Conservation (phyloP, 2,797 vertebrate genomes). For the Sus cebifrons region DNA sequence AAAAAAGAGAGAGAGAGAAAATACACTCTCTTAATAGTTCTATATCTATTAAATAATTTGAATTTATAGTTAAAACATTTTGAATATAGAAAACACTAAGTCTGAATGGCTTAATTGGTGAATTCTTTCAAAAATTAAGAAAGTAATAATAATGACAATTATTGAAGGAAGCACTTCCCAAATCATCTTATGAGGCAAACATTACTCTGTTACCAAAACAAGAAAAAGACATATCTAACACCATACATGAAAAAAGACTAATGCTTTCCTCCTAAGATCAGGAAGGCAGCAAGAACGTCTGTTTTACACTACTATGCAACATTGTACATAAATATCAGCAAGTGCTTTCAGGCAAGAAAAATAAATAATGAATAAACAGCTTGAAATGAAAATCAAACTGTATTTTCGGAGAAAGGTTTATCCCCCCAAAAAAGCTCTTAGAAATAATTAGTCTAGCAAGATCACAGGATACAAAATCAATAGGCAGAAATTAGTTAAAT, state of each 20-base stretch:
- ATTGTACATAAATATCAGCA: not conserved
- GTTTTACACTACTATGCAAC: not conserved
- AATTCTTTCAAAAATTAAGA: not conserved
- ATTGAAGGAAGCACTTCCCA: not conserved
- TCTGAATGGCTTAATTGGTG: not conserved
- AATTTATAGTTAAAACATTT: not conserved
- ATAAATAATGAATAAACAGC: not conserved
- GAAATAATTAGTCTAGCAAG: no score
- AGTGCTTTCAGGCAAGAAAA: not conserved
- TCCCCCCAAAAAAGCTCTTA: not conserved
- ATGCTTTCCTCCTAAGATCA: no score
- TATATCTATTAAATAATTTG: no score
- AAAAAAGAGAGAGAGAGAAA: not conserved
- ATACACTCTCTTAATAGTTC: not conserved
- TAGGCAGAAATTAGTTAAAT: no score
- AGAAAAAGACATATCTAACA: no score
- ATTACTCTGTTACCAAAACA: not conserved
- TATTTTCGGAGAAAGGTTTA: not conserved
- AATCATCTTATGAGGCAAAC: not conserved
- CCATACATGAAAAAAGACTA: no score
- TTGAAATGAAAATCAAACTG: not conserved
- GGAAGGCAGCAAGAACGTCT: not conserved
- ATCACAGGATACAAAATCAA: no score
- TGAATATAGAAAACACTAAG: not conserved
- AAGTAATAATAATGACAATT: not conserved